Base-by-base conservation (phyloP, 2,888 invertebrate genomes). In the Tromatobia lineatoria region DNA sequence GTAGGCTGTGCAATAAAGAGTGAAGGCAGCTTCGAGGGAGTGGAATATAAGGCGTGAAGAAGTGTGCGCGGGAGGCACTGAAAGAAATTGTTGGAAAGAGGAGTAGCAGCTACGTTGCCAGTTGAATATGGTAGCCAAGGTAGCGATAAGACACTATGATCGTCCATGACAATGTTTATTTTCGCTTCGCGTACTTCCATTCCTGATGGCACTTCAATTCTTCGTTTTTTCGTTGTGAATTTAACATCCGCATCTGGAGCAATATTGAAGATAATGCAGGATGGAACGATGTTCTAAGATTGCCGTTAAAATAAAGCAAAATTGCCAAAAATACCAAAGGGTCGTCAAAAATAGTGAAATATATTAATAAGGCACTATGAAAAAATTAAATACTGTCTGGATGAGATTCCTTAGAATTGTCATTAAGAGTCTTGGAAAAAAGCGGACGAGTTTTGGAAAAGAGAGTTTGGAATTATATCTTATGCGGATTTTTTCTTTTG, bases 1-100 rank as follows among this genome's bases (percentile, higher is more conserved):
- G 59, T 70, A 64, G 75, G 50, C 52, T 34, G 64, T 13, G 80
- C 80, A 78, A 81, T 84, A 84, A 84, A 76, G 80, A 79, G 71
- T 57, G 76, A 73, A 61, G 6, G 61, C 59, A 77, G 74, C 64
- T 57, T 73, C 80, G 74, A 54, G 80, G 64, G 74, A 69, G 75
- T 42, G 25, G 75, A 77, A 83, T 83, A 61, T 67, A 71, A 77
- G 73, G 73, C 76, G 73, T 52, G 76, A 77, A 79, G 47, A 64
- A 77, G 80, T 25, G 57, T 54, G 69, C 45, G 50, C 10, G 64
- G 70, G 54, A 57, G 34, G n/a, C 0, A 20, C 34, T 25, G 75
- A 64, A 64, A 74, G 29, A 64, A 74, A 45, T 74, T 61, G n/a
- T 25, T 74, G 75, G 38, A 64, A 73, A 83, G 74, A 79, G 79